Evolutionary conservation across 92 coral and sea anemone genomes (phyloP), one percentile per base, ranked within the genome.

Genomic region (Epizoanthus rinbou): DNA sequence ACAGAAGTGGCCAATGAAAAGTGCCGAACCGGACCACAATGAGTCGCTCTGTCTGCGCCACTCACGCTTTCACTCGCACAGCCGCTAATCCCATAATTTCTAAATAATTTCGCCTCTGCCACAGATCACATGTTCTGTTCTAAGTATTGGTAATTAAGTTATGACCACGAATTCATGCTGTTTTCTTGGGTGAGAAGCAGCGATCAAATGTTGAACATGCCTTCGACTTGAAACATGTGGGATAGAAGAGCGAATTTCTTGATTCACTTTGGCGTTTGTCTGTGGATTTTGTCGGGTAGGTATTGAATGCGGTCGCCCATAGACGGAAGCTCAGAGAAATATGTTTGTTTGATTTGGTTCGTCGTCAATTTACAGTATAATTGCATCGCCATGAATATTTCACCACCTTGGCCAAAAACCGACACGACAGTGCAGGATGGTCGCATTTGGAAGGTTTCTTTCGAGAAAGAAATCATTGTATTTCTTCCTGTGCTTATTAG

Each of bases 351-450:
- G 98, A 91, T 85, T 90, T 94, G 80, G 81, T 80, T 78, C 93
- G 91, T 88, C 92, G 93, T 85, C 95, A 96, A 96, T 96, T 96
- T 94, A 90, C 96, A 96, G 91, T 91, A 91, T 93, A 93, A 96
- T 96, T 93, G 91, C 89, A 76, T 86, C 79, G 86, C 86, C 76
- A 91, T 90, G 93, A 91, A 91, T 92, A 91, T 96, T 93, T 96
- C 98, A 94, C 93, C 98, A 96, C 98, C 96, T 88, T 73, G 87
- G 89, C 74, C 64, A 72, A 87, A 89, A 83, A 86, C 80, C 82
- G 71, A 57, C 82, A 78, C 45, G 72, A 33, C 59, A 60, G 50
- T 60, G 52, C 52, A 22, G 47, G 23, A 45, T 17, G 37, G 21
- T 78, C 82, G 71, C 59, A 21, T 78, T 78, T 76, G 56, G 54